Percentiles rank a stretch among this genome's conserved stretches.
Evolutionary conservation across 2,113 vertebrate genomes (phyloP).

Genomic region (Kryptolebias marmoratus): DNA sequence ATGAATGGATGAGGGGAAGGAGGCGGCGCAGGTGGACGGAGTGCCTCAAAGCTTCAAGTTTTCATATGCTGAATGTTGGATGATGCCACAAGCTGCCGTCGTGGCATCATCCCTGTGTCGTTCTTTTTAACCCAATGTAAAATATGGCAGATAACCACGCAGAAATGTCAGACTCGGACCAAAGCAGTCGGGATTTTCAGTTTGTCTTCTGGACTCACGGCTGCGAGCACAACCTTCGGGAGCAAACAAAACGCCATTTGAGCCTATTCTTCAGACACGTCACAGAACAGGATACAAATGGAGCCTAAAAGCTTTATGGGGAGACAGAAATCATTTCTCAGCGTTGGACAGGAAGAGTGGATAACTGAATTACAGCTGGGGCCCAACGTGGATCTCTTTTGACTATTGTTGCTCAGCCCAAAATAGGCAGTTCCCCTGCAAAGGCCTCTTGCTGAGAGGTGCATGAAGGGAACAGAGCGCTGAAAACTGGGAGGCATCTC

Average conservation of each 20-base stretch:
- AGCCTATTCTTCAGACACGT: neutral
- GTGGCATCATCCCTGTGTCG: slow-evolving; percentile 17
- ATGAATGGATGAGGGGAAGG: neutral
- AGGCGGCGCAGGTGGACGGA: slow-evolving; percentile 14
- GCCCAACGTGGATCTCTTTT: slow-evolving; percentile 7
- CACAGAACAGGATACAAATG: slow-evolving; percentile 28
- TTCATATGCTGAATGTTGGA: slow-evolving; percentile 1
- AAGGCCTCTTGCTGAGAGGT: slow-evolving; percentile 5
- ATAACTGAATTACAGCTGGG: slow-evolving; percentile 12
- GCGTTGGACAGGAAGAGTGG: neutral
- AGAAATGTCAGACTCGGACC: slow-evolving; percentile 3
- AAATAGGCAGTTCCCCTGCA: neutral
- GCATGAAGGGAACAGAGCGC: slow-evolving; percentile 4
- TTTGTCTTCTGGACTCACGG: slow-evolving; percentile 37
- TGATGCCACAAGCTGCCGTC: slow-evolving; percentile 1
- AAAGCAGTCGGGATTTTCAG: slow-evolving; percentile 10
- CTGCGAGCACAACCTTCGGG: slow-evolving; percentile 21
- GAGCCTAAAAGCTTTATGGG: slow-evolving; percentile 29
- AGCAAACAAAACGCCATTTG: slow-evolving; percentile 14
- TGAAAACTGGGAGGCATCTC: slow-evolving; percentile 22
- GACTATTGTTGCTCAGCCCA: neutral
- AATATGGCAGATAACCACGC: neutral
- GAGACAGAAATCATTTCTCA: slow-evolving; percentile 23
- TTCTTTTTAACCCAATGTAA: slow-evolving; percentile 2
- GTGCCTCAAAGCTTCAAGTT: neutral